These are phyloP conservation scores for Dolomedes plantarius DNA, from an alignment of 2,888 invertebrate species.

Conservation along the genomic window DNA sequence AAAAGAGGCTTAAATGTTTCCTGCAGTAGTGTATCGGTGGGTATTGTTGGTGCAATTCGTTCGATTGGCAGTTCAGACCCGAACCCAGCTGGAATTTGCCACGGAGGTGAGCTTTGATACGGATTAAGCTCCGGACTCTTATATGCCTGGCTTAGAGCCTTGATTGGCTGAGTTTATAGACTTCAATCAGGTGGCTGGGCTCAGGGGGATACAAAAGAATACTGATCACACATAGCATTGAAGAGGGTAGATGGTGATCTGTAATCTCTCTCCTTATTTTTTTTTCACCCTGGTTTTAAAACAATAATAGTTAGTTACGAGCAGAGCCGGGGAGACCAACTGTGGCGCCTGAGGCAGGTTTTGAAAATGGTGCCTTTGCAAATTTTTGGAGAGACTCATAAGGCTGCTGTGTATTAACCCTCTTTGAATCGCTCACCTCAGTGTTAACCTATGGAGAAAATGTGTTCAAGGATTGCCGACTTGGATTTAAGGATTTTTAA, in stretches of 20 bases:
- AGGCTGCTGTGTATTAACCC: too few relatives aligned
- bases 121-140: constrained; percentile 59
- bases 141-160: not conserved
- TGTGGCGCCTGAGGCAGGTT: too few relatives aligned
- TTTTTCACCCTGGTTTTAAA: too few relatives aligned
- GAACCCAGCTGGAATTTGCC: constrained; percentile 56
- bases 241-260: not conserved
- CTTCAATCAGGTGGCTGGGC: not conserved
- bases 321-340: too few relatives aligned
- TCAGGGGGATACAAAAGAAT: not conserved
- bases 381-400: too few relatives aligned
- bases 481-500: too few relatives aligned
- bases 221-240: not conserved
- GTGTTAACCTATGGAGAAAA: too few relatives aligned
- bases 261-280: too few relatives aligned
- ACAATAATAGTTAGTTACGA: too few relatives aligned
- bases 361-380: too few relatives aligned
- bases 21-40: constrained; percentile 48
- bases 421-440: too few relatives aligned
- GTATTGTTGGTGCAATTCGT: constrained; percentile 43
- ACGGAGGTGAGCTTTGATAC: constrained; percentile 22
- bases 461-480: too few relatives aligned
- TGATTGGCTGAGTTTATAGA: constrained; percentile 5
- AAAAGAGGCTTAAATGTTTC: constrained; percentile 54
- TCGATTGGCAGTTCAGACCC: not conserved